These are phyloP conservation scores for Trichogramma evanescens DNA, from an alignment of 2,888 invertebrate species.

Conservation along the genomic window DNA sequence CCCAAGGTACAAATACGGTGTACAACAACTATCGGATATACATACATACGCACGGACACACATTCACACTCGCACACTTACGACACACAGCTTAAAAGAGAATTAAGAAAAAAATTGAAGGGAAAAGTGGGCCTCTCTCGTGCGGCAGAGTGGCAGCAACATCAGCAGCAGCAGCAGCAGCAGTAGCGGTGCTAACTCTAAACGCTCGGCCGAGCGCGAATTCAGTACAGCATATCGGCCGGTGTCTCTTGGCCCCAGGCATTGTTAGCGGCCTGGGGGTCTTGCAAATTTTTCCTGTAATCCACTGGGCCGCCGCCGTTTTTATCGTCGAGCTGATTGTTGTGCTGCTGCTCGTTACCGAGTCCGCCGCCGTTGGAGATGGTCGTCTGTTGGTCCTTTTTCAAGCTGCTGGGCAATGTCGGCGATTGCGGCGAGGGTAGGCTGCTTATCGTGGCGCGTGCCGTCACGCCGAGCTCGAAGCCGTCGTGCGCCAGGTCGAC, in stretches of 20 bases:
- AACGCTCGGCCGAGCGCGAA: constrained; percentile 12
- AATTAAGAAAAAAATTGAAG: neutral
- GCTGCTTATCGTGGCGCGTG: constrained; percentile 51
- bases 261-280: constrained; percentile 32
- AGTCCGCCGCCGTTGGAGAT: constrained; percentile 12
- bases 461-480: constrained; percentile 70
- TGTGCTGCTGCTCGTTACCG: constrained; percentile 11
- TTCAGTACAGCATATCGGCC: constrained; percentile 48
- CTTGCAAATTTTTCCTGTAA: constrained; percentile 46
- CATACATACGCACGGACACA: too few species aligned
- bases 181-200: constrained; percentile 6
- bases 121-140: neutral
- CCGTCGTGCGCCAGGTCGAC: constrained; percentile 56
- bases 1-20: neutral
- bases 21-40: too few species aligned
- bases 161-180: neutral
- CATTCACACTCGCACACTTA: too few species aligned
- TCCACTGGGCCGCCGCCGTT: constrained; percentile 35
- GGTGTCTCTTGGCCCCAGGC: constrained; percentile 48
- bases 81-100: too few species aligned
- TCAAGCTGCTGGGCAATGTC: constrained; percentile 9
- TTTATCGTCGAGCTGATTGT: constrained; percentile 4
- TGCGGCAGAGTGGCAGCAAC: neutral
- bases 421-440: constrained; percentile 29
- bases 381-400: constrained; percentile 5